phyloP scores from a whole-genome alignment of 2,113 vertebrate genomes.

The Cettia cetti region DNA sequence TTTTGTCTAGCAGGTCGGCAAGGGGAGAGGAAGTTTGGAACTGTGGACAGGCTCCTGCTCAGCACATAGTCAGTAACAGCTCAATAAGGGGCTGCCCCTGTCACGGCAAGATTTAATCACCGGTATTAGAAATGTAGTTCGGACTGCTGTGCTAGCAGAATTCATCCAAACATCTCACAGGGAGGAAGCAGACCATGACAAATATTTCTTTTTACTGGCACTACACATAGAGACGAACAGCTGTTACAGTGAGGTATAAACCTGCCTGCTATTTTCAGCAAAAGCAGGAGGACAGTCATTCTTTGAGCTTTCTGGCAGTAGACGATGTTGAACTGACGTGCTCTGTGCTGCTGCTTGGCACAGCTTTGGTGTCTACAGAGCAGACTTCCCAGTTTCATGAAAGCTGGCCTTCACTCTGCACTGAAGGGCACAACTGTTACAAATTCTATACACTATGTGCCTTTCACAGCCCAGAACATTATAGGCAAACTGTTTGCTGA shows the following conservation, averaged over 20 bases:
- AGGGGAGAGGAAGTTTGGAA: background rate
- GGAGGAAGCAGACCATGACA: conserved; percentile 26
- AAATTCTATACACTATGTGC: background rate
- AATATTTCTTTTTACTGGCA: conserved; percentile 50
- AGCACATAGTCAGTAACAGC: background rate
- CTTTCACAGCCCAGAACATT: background rate
- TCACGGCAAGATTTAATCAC: conserved; percentile 18
- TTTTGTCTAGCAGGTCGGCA: background rate
- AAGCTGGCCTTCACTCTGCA: background rate
- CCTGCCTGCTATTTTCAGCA: conserved; percentile 38
- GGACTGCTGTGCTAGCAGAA: conserved; percentile 25
- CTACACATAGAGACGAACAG: conserved; percentile 37
- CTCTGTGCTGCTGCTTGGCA: background rate
- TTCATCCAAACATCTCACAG: background rate
- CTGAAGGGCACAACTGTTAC: background rate
- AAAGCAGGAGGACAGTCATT: conserved; percentile 9
- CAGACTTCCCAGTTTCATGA: background rate
- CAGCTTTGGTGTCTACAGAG: background rate
- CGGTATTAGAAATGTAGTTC: background rate
- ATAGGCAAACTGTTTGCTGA: background rate
- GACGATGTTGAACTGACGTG: background rate
- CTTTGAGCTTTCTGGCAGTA: background rate
- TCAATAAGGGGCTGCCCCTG: background rate
- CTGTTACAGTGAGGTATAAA: conserved; percentile 25
- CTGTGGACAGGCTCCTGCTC: background rate